A percentile compares a stretch with the other conserved stretches of the same genome.
These are phyloP conservation scores for Microcebus griseorufus DNA, from an alignment of 2,113 vertebrate genomes.

Conservation along the genomic window DNA sequence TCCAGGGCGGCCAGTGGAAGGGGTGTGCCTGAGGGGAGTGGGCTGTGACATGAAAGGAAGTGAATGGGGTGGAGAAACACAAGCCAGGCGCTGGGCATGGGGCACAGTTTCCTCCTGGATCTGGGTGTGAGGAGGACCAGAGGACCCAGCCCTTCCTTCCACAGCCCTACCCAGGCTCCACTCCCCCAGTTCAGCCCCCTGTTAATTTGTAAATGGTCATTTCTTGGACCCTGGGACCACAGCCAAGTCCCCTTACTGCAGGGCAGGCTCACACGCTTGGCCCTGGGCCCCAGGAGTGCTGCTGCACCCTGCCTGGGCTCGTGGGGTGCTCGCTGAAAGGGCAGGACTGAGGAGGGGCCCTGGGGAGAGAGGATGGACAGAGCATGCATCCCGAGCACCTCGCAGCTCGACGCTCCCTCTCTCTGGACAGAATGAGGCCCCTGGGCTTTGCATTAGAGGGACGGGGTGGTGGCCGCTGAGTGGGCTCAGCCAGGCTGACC, in stretches of 20 bases:
- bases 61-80: no score
- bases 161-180: neutral
- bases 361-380: neutral
- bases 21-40: neutral
- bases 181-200: neutral
- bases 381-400: accelerated
- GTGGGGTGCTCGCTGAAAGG: no score
- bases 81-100: neutral
- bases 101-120: neutral
- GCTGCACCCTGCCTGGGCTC: neutral
- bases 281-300: neutral
- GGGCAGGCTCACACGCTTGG: neutral
- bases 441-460: neutral
- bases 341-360: no score
- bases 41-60: neutral
- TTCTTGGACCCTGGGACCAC: neutral
- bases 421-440: neutral
- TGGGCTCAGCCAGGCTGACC: neutral
- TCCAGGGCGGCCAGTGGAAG: accelerated
- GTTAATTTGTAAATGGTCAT: neutral
- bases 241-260: neutral
- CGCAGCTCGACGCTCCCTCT: accelerated
- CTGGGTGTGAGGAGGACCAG: neutral
- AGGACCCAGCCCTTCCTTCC: neutral
- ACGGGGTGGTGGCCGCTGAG: neutral